These are phyloP conservation scores for Zophobas morio DNA, from an alignment of 1,140 invertebrate species.

Conservation along the genomic window DNA sequence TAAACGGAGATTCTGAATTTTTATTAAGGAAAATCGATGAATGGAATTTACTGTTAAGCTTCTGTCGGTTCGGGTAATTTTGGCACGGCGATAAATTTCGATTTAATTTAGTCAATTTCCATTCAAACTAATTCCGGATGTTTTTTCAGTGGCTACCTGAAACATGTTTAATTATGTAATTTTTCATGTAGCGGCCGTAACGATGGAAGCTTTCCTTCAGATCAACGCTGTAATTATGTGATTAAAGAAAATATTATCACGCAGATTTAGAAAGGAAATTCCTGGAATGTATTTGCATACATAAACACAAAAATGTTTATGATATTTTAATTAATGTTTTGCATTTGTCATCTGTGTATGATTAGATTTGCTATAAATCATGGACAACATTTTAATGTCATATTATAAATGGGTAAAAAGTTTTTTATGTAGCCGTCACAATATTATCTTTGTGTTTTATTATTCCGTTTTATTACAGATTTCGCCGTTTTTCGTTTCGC, in stretches of 20 bases:
- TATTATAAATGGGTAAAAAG: background rate
- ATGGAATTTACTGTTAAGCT: background rate
- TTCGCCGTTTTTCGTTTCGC: background rate
- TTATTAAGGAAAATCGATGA: conserved; percentile 8
- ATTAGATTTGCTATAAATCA: conserved; percentile 29
- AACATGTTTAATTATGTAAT: conserved; percentile 26
- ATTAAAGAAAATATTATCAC: conserved; percentile 33
- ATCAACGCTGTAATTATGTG: conserved; percentile 26
- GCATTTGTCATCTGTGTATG: conserved; percentile 37
- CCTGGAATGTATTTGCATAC: conserved; percentile 26
- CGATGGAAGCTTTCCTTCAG: background rate
- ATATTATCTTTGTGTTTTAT: background rate
- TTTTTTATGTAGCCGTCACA: background rate
- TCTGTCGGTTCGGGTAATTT: conserved; percentile 8
- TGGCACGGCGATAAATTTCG: conserved; percentile 13
- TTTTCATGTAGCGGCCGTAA: conserved; percentile 1
- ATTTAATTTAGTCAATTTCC: conserved; percentile 39
- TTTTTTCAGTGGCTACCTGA: conserved; percentile 16
- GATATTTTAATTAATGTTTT: conserved; percentile 40
- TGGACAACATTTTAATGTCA: conserved; percentile 17
- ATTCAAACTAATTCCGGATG: conserved; percentile 32
- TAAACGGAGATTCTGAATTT: conserved; percentile 8
- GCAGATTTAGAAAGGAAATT: conserved; percentile 40
- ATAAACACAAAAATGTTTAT: conserved; percentile 1
- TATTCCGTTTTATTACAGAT: background rate